These are phyloP conservation scores for Copsychus sechellarum DNA, from an alignment of 2,113 vertebrate species.

Conservation along the genomic window DNA sequence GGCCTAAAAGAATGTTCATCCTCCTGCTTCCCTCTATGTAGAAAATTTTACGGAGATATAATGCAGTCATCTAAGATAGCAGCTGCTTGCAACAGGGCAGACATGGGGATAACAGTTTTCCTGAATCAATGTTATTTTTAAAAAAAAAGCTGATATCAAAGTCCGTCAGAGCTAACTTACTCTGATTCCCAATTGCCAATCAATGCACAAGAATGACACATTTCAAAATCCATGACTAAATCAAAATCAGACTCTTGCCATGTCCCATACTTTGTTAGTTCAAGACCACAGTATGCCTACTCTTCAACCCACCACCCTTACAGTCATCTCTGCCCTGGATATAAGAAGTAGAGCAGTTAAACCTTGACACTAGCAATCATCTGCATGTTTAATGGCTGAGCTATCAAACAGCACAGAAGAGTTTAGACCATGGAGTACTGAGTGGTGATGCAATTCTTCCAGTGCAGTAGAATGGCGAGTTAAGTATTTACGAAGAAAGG, in stretches of 20 bases:
- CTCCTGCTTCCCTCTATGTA: background rate
- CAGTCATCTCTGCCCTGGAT: background rate
- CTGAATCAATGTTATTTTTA: background rate
- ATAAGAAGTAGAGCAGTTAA: constrained; percentile 1
- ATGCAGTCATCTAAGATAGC: background rate
- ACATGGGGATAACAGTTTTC: background rate
- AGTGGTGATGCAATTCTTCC: background rate
- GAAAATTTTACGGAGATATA: background rate
- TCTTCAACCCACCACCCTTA: background rate
- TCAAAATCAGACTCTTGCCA: background rate
- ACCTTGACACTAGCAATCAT: background rate
- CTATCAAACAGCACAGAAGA: background rate
- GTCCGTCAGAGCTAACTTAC: background rate
- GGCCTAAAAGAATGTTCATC: background rate
- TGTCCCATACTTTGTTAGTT: background rate
- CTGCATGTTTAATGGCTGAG: background rate
- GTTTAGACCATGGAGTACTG: background rate
- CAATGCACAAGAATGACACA: background rate
- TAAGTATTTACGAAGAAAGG: background rate
- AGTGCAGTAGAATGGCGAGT: background rate
- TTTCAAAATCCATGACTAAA: background rate
- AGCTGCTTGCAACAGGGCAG: background rate
- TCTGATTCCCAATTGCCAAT: background rate
- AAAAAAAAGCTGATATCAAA: background rate
- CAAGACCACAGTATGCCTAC: background rate